Conservation (phyloP, 2,797 vertebrate genomes). For the Cryptoblepharus egeriae region DNA sequence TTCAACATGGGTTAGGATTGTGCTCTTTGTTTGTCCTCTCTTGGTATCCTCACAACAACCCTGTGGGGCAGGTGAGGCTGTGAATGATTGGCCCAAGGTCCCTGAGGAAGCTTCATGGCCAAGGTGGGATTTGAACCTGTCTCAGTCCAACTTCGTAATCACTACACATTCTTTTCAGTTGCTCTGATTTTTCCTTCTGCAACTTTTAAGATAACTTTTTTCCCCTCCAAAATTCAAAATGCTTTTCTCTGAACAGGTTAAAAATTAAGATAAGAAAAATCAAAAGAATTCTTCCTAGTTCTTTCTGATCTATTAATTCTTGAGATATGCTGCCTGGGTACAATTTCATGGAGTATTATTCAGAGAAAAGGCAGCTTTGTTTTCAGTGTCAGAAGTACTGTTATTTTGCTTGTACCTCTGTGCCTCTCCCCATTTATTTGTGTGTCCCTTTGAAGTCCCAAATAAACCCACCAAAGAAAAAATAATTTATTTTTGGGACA, state of each 20-base stretch:
- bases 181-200: background rate
- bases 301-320: constrained; percentile 34
- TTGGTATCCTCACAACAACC: no score
- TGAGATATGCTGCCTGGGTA: constrained; percentile 4
- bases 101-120: no score
- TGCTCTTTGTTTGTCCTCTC: no score
- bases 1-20: no score
- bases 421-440: background rate
- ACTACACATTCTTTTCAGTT: no score
- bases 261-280: constrained; percentile 12
- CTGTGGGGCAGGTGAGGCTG: no score
- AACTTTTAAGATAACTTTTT: background rate
- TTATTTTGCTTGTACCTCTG: background rate
- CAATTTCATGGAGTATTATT: constrained; percentile 41
- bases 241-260: background rate
- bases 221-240: background rate
- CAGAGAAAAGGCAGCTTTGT: constrained; percentile 17
- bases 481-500: no score
- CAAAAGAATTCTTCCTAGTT: constrained; percentile 8
- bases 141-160: no score
- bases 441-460: constrained; percentile 1
- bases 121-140: no score
- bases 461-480: background rate
- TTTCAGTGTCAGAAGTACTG: background rate
- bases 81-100: no score